Base-by-base conservation (phyloP, 2,113 vertebrate species). In the Notiomystis cincta region DNA sequence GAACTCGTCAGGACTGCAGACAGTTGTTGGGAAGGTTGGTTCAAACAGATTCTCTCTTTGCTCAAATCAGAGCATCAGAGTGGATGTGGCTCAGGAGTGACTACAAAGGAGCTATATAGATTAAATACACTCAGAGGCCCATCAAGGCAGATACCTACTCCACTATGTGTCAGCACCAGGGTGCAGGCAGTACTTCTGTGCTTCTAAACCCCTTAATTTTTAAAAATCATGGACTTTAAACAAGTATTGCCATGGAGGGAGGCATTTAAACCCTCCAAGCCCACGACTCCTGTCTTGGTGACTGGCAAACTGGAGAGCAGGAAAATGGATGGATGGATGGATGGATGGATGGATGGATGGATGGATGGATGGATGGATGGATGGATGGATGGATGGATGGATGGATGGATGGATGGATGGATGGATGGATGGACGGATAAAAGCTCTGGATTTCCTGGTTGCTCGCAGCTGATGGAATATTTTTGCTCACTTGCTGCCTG, bases 41-140 rank as follows among this genome's bases (percentile, higher is more conserved):
- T 93, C 62, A 65, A 85, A 86, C 10, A 40, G 60, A 75, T 79
- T 48, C 91, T 80, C 25, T 80, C 6, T 90, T 90, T 65, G 38
- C 54, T 42, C 53, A 90, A 93, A 77, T 48, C 56, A 86, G 38
- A 88, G 24, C 27, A 65, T 72, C 33, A 56, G 33, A 57, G 40
- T n/a, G 28, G 28, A 72, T 22, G 28, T 77, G 40, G 57, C 40
- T 72, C 31, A 62, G 51, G 18, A 93, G 15, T 1, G 2, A 60
- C 61, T 87, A 79, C 42, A 71, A 79, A 93, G 40, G 37, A 81
- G 13, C 13, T 82, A n/a, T 23, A 67, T 0, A 79, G 37, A 81
- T 54, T 27, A 90, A 57, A 82, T 35, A 28, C 15, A n/a, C 17
- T 51, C 80, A 77, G 37, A 57, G 50, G 35, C 37, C 31, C 65